Evolutionary conservation across 2,797 vertebrate species (phyloP).

Genomic region (Ara ararauna): DNA sequence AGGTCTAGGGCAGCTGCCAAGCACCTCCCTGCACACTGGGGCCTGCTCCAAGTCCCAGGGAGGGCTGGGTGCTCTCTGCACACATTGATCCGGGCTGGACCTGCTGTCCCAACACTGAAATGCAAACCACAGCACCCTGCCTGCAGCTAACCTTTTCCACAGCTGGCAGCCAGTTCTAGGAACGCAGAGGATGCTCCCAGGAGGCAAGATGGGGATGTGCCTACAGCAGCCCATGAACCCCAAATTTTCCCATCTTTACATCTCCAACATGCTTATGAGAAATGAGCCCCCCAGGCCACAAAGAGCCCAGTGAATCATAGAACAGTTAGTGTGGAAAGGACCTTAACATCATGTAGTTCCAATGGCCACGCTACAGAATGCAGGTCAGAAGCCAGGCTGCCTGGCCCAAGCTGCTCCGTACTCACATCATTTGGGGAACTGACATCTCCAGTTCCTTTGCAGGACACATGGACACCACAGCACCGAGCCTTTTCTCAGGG

Average conservation of each 20-base stretch:
- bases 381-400: not conserved
- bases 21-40: rapidly evolving
- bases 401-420: not conserved
- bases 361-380: rapidly evolving
- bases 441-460: not conserved
- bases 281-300: not conserved
- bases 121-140: not conserved
- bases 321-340: not conserved
- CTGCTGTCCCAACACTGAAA: not conserved
- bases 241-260: not conserved
- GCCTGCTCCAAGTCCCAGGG: not conserved
- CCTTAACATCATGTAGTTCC: not conserved
- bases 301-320: not conserved
- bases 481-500: rapidly evolving
- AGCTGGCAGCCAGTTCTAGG: not conserved
- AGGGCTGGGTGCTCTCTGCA: not conserved
- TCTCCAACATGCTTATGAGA: not conserved
- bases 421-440: rapidly evolving
- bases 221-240: not conserved
- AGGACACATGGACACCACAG: not conserved
- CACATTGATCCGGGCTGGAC: not conserved
- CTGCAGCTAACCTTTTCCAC: not conserved
- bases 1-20: not conserved
- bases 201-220: not conserved
- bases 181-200: not conserved